Evolutionary conservation across 2,797 vertebrate species (phyloP).

Genomic region (Hippoglossus hippoglossus): DNA sequence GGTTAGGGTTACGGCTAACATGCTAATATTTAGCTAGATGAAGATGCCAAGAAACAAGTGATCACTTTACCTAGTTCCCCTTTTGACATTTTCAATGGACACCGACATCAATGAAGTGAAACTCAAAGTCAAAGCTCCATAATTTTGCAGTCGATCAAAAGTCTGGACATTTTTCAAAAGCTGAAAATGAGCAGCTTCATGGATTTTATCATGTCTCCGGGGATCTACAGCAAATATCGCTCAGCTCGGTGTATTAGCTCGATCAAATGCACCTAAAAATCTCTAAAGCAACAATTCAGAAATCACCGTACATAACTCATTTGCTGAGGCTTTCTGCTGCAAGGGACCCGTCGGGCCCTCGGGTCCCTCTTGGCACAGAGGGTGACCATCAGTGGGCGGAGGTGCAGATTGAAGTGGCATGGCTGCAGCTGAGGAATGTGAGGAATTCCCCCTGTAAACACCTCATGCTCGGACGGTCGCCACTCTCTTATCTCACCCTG

Average conservation of each 20-base stretch:
- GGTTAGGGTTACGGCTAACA: too few relatives aligned
- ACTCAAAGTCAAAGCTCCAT: not conserved
- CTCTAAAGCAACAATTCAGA: constrained; percentile 4
- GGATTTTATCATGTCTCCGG: not conserved
- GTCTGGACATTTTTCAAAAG: too few relatives aligned
- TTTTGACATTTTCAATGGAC: not conserved
- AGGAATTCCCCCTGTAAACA: constrained; percentile 85
- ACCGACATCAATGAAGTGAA: not conserved
- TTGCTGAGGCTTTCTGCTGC: constrained; percentile 1
- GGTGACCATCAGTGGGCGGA: constrained; percentile 72
- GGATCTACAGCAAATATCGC: not conserved
- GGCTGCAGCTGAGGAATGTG: constrained; percentile 80
- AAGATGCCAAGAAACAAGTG: too few relatives aligned
- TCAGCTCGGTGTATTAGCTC: constrained; percentile 11
- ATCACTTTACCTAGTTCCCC: too few relatives aligned
- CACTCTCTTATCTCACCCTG: constrained; percentile 75
- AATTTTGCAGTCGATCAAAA: not conserved
- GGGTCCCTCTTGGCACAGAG: constrained; percentile 57
- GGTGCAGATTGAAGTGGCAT: constrained; percentile 76
- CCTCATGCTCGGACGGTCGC: constrained; percentile 71
- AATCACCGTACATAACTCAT: constrained; percentile 48
- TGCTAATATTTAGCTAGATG: too few relatives aligned
- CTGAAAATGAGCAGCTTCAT: constrained; percentile 11
- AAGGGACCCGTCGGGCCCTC: constrained; percentile 25
- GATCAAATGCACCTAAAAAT: constrained; percentile 15